Base-by-base conservation (phyloP, 2,113 vertebrate species). In the Cebidichthys violaceus region DNA sequence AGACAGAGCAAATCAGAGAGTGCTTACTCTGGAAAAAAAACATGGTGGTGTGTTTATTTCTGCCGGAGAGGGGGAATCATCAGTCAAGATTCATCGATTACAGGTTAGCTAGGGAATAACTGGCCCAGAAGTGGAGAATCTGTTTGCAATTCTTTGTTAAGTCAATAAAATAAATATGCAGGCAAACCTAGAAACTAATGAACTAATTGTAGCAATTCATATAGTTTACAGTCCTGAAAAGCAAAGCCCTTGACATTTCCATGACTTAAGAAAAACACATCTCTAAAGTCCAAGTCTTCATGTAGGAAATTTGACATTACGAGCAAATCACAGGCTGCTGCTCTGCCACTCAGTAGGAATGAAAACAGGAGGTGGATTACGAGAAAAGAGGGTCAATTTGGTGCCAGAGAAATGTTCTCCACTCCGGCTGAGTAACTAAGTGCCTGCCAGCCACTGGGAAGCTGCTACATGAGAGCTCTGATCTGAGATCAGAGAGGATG, bases 401-500 rank as follows among this genome's bases (percentile, higher is more conserved):
- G 33, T 69, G 59, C 85, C 62, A 64, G 52, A 45, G 43, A 84
- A 85, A 77, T 64, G 50, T 60, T 85, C 69, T 72, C 41, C 33
- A 55, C 31, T 69, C 76, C 20, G 27, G 57, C 65, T 64, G 71
- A 61, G 71, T 11, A 17, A 61, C 59, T 13, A 20, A 52, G 68
- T 27, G 65, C 45, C 77, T 73, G 83, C 60, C 74, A 79, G 90
- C 67, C 37, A 13, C 18, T 4, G 45, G 52, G 65, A 64, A 64
- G 54, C 68, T 57, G 65, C 79, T 31, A 67, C 72, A 79, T 22
- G 52, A 18, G 22, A 69, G 59, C 82, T 83, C 78, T 90, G 89
- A 91, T 89, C 73, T 83, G 31, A 84, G 81, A 91, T 92, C 75
- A 89, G 79, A 88, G 80, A 47, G 75, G 75, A 70, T 41, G 87